A percentile compares a stretch with the other conserved stretches of the same genome.
Evolutionary conservation across 2,113 vertebrate genomes (phyloP).

Genomic region (Suricata suricatta): DNA sequence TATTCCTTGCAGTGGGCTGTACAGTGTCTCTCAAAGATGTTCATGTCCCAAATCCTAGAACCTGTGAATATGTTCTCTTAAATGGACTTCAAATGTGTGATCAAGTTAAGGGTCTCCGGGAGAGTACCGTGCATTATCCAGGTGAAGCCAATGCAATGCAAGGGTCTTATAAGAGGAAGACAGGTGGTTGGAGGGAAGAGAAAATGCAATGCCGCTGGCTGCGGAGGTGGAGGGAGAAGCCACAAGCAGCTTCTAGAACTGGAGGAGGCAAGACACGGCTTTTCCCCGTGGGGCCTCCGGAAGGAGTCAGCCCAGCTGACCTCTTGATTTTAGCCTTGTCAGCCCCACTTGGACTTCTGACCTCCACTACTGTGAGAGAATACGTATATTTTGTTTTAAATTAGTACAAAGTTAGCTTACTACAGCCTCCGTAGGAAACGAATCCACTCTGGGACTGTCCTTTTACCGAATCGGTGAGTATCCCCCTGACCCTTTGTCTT

Average conservation of each 20-base stretch:
- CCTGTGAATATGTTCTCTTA: not conserved
- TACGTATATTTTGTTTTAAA: not conserved
- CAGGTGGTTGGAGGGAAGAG: not conserved
- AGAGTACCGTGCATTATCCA: not conserved
- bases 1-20: not conserved
- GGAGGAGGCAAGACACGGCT: not conserved
- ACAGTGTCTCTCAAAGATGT: no score
- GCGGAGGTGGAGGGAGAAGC: not conserved
- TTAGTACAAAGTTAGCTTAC: not conserved
- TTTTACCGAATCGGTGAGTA: not conserved
- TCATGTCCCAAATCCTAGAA: not conserved
- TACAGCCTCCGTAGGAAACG: not conserved
- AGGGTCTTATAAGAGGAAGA: not conserved
- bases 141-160: not conserved
- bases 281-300: no score
- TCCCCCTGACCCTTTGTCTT: not conserved
- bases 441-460: no score
- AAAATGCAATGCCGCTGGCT: no score
- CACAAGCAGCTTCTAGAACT: accelerated
- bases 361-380: not conserved
- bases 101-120: not conserved
- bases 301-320: not conserved
- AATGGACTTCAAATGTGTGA: not conserved
- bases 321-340: no score
- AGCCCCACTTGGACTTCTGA: not conserved